Evolutionary conservation across 2,888 invertebrate genomes (phyloP).

Genomic region (Polyommatus iphigenia): DNA sequence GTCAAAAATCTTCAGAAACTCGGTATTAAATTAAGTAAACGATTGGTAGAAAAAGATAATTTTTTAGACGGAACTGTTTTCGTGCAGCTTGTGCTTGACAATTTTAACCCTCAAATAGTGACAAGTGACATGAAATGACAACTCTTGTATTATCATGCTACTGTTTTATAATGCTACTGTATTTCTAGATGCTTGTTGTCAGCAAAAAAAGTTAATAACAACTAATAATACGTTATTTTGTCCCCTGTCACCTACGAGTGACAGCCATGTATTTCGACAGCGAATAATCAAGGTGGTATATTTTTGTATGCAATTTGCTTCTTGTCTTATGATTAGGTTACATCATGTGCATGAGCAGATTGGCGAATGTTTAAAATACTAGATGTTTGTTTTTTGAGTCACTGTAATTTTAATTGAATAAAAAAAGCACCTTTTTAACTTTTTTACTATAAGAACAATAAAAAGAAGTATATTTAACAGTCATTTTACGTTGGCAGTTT

Average conservation of each 20-base stretch:
- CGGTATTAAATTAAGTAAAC: neutral
- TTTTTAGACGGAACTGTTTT: neutral
- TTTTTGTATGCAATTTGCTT: neutral
- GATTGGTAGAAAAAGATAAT: neutral
- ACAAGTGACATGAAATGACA: neutral
- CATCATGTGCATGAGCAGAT: neutral
- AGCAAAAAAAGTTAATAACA: neutral
- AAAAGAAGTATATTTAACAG: too few relatives aligned
- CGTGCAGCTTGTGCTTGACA: neutral
- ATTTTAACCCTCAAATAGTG: constrained; percentile 7
- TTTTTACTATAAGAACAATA: too few relatives aligned
- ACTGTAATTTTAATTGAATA: too few relatives aligned
- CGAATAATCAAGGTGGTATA: neutral
- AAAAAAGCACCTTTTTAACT: too few relatives aligned
- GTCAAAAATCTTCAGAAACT: too few relatives aligned
- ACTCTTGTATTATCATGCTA: neutral
- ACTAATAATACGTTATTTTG: neutral
- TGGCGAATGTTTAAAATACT: neutral
- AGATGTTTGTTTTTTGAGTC: too few relatives aligned
- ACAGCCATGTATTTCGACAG: constrained; percentile 6
- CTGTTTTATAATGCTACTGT: neutral
- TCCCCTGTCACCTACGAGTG: constrained; percentile 8
- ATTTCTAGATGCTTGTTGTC: neutral
- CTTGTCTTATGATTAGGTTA: neutral
- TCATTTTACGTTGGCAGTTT: too few relatives aligned